phyloP scores from a whole-genome alignment of 2,797 vertebrate genomes.

The Luscinia megarhynchos region DNA sequence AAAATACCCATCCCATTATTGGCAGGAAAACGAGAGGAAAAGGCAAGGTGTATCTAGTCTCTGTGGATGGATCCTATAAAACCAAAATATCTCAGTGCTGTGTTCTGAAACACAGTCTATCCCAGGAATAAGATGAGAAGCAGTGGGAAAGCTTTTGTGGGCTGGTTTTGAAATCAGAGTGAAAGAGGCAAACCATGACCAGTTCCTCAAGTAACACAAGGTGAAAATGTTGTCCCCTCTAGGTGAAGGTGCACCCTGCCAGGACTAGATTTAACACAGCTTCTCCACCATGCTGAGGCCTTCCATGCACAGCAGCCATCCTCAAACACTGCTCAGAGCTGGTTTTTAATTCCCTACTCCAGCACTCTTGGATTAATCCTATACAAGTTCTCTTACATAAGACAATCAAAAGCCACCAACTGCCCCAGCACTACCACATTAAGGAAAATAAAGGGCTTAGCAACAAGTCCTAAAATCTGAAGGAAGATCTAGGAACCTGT shows the following conservation, averaged over 20 bases:
- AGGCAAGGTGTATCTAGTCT: background rate
- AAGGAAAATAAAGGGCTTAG: background rate
- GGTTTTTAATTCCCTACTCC: background rate
- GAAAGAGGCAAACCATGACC: background rate
- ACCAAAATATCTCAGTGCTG: background rate
- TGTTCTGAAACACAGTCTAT: background rate
- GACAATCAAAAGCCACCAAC: background rate
- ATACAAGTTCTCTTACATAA: background rate
- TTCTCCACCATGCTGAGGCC: background rate
- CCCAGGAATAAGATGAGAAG: background rate
- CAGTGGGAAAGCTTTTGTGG: background rate
- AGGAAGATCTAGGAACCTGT: background rate
- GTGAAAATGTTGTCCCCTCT: background rate
- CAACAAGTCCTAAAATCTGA: background rate
- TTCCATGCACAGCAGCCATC: accelerated
- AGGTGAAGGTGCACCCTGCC: background rate
- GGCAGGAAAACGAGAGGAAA: background rate
- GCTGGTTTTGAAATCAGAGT: background rate
- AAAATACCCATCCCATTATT: accelerated
- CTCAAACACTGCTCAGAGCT: background rate
- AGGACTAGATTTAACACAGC: background rate
- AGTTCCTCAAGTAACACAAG: background rate
- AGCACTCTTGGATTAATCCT: background rate
- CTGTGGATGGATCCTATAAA: background rate
- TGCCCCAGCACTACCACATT: background rate